A percentile compares a stretch with the other conserved stretches of the same genome.
These are phyloP conservation scores for Leptobrachium ailaonicum DNA, from an alignment of 2,113 vertebrate species.

Conservation along the genomic window DNA sequence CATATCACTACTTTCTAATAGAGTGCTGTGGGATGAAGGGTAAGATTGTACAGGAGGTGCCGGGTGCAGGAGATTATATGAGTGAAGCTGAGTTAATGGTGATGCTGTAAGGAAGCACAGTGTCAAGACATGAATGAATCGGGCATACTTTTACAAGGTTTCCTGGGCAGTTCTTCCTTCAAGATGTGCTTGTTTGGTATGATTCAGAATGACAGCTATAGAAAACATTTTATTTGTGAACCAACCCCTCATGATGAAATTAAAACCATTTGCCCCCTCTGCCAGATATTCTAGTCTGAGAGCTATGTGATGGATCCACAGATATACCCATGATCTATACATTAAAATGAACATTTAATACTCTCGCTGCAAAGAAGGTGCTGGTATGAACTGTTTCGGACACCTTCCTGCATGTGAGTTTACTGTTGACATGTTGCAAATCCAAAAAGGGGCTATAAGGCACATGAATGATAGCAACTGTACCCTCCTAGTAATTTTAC, in stretches of 20 bases:
- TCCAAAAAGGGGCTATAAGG: slow-evolving; percentile 28
- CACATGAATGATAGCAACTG: slow-evolving; percentile 6
- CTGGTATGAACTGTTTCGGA: slow-evolving; percentile 35
- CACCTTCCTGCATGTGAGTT: slow-evolving; percentile 28
- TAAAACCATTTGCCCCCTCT: slow-evolving; percentile 28
- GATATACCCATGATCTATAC: slow-evolving; percentile 37
- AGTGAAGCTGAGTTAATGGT: slow-evolving; percentile 51
- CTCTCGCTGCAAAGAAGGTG: slow-evolving; percentile 33
- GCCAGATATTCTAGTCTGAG: slow-evolving; percentile 39
- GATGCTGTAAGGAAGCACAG: slow-evolving; percentile 46
- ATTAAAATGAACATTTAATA: slow-evolving; percentile 39
- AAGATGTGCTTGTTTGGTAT: slow-evolving; percentile 45
- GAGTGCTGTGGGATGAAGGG: slow-evolving; percentile 30
- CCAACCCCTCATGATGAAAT: slow-evolving; percentile 32
- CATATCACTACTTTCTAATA: slow-evolving; percentile 21
- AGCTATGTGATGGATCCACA: slow-evolving; percentile 39
- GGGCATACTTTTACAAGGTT: slow-evolving; percentile 48
- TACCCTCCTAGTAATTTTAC: too few relatives aligned
- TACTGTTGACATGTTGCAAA: slow-evolving; percentile 41
- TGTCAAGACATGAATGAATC: slow-evolving; percentile 50
- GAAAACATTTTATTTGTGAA: slow-evolving; percentile 35
- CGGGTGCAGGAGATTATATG: slow-evolving; percentile 42
- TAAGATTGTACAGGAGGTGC: slow-evolving; percentile 45
- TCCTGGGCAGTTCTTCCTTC: slow-evolving; percentile 32
- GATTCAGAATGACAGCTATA: slow-evolving; percentile 45